Conservation (phyloP, 2,888 invertebrate genomes). For the Formica aserva region DNA sequence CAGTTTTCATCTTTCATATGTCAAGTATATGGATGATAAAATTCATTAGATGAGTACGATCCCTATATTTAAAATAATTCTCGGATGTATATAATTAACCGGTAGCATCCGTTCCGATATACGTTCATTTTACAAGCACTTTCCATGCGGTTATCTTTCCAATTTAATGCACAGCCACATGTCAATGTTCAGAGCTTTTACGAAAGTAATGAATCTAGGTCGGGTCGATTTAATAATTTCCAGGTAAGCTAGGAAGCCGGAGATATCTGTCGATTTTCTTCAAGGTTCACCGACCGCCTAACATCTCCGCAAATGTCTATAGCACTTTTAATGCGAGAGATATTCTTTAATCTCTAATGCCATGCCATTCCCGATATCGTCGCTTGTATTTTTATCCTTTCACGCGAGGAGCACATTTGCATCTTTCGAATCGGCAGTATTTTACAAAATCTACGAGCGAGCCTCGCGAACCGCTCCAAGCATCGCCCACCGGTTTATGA, state of each 20-base stretch:
- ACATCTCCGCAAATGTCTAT: slow-evolving; percentile 25
- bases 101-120: neutral
- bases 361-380: slow-evolving; percentile 53
- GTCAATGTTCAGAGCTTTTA: slow-evolving; percentile 24
- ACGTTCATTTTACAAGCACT: neutral
- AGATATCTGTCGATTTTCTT: slow-evolving; percentile 29
- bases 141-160: neutral
- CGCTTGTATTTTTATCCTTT: slow-evolving; percentile 35
- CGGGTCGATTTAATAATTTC: slow-evolving; percentile 19
- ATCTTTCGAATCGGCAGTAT: slow-evolving; percentile 55
- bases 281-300: slow-evolving; percentile 21
- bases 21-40: neutral
- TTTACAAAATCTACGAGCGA: slow-evolving; percentile 66
- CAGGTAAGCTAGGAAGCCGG: slow-evolving; percentile 12
- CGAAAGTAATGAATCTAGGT: slow-evolving; percentile 36
- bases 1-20: neutral
- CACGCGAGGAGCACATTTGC: slow-evolving; percentile 11
- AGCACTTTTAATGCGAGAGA: slow-evolving; percentile 6
- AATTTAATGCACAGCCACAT: slow-evolving; percentile 3
- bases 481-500: slow-evolving; percentile 69
- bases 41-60: neutral
- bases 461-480: slow-evolving; percentile 55
- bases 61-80: neutral
- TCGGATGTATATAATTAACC: slow-evolving; percentile 16
- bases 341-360: slow-evolving; percentile 52